Percentiles rank a stretch among this genome's conserved stretches.
Conservation (phyloP, 2,888 invertebrate genomes). For the Disparrhopalites patrizii region DNA sequence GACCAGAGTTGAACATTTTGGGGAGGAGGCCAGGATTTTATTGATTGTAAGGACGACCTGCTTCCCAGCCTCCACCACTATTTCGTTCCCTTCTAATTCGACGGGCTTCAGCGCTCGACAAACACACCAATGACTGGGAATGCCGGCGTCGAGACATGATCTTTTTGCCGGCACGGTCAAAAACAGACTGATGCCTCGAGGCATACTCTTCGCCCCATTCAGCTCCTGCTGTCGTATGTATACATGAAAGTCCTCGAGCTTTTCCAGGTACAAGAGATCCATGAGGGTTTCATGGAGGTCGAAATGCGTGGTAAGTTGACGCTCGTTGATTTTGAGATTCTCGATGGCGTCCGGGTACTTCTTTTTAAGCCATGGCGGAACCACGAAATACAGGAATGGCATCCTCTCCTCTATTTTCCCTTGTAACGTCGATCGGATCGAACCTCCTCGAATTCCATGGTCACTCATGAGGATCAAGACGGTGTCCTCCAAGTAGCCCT, state of each 20-base stretch:
- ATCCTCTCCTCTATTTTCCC: conserved; percentile 74
- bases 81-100: conserved; percentile 52
- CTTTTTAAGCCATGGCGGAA: conserved; percentile 68
- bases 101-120: conserved; percentile 67
- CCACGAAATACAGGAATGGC: conserved; percentile 68
- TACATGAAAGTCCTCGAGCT: conserved; percentile 5
- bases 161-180: background rate
- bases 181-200: conserved; percentile 6
- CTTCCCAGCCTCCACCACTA: conserved; percentile 60
- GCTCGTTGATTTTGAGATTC: conserved; percentile 32
- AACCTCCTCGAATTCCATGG: conserved; percentile 84
- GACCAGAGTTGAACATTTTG: conserved; percentile 60
- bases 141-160: background rate
- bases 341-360: conserved; percentile 55
- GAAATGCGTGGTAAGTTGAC: conserved; percentile 34
- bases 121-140: conserved; percentile 76
- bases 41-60: conserved; percentile 66
- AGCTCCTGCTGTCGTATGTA: background rate
- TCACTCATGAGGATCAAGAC: conserved; percentile 73
- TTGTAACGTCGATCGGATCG: conserved; percentile 74
- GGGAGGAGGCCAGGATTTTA: conserved; percentile 57
- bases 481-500: conserved; percentile 63
- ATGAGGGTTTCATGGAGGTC: conserved; percentile 40
- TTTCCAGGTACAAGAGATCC: conserved; percentile 31
- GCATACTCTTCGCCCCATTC: background rate